Base-by-base conservation (phyloP, 2,888 invertebrate genomes). In the Ichneumon xanthorius region DNA sequence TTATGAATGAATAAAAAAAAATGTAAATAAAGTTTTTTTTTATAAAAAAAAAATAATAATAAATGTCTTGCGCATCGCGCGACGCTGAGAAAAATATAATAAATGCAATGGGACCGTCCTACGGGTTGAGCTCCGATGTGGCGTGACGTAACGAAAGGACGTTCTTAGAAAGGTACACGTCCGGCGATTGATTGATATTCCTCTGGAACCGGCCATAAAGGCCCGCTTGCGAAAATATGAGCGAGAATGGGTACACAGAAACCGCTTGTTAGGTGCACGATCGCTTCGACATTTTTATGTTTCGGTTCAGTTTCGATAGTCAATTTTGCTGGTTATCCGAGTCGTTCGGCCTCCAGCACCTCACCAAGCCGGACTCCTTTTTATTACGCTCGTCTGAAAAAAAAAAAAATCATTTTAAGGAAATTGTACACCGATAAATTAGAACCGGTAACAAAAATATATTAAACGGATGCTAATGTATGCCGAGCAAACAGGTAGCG, bases 121-220 rank as follows among this genome's bases (percentile, higher is more conserved):
- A 7, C n/a, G 40, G 55, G 50, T 50, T 75, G 48, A 70, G 9
- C 55, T 19, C 22, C 67, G 22, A n/a, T 9, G 58, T 77, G 50
- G 37, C 77, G 67, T 45, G 53, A 77, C 68, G 40, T 68, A 76
- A 63, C 48, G 65, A 48, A 50, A 26, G 53, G 67, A 53, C 48
- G 77, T 77, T 71, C 82, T 78, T 89, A 88, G 88, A 88, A 88
- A 89, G 88, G 86, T 84, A 85, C 88, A 89, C 82, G 89, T 85
- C 85, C 67, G 76, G 16, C 77, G 82, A 88, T 88, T 89, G 89
- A 89, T 89, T 88, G 88, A 88, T 89, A 89, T 89, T 87, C 88
- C 84, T 84, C 40, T 55, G 30, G 45, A 72, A 63, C 65, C 33
- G 40, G 58, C 55, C 63, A 58, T 70, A 58, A 88, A 67, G 55